Conservation (phyloP, 2,888 invertebrate genomes). For the Lordiphosa fenestrarum region DNA sequence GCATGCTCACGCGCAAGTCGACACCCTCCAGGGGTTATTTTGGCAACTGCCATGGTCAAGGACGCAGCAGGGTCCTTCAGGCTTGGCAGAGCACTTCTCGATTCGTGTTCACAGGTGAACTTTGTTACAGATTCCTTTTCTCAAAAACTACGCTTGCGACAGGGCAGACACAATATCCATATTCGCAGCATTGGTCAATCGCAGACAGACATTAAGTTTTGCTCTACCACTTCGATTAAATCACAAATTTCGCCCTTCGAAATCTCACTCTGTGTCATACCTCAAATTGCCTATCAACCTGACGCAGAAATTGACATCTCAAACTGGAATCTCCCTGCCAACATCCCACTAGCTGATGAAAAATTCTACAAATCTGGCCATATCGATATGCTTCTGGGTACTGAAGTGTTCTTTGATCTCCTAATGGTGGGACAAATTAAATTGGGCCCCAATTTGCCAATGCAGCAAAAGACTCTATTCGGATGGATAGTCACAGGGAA, state of each 20-base stretch:
- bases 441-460: no score
- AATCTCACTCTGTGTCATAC: background rate
- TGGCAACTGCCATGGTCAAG: background rate
- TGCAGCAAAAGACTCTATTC: no score
- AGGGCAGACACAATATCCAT: background rate
- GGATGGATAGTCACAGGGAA: no score
- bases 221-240: no score
- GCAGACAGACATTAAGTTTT: no score
- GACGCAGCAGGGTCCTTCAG: background rate
- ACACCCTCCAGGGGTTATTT: no score
- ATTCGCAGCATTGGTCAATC: no score
- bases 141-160: background rate
- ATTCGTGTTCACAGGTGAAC: conserved; percentile 4
- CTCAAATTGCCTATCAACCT: background rate
- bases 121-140: conserved; percentile 1
- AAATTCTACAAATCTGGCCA: background rate
- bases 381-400: background rate
- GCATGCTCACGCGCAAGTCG: no score
- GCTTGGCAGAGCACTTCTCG: conserved; percentile 1
- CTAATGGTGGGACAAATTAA: background rate
- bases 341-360: background rate
- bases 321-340: background rate
- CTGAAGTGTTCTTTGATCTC: background rate
- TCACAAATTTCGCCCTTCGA: background rate
- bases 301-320: background rate